Evolutionary conservation across 64 coral and sea anemone genomes (phyloP).

Genomic region (Astreopora myriophthalma): DNA sequence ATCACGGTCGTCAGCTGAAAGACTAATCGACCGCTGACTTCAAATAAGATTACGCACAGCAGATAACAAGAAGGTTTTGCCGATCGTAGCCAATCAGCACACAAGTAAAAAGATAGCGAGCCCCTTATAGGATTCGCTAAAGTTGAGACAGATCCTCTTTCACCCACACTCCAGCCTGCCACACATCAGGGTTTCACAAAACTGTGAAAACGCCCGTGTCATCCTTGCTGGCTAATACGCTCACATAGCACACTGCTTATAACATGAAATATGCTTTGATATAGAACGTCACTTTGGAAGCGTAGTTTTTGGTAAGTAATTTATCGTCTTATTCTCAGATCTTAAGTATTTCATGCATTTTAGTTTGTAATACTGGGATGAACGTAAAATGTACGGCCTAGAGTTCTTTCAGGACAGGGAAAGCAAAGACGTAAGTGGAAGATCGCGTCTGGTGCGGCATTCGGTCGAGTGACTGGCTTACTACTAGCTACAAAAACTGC

Average conservation of each 20-base stretch:
- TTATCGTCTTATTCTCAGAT: too few species aligned
- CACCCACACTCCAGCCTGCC: background rate
- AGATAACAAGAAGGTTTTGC: background rate
- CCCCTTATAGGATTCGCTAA: background rate
- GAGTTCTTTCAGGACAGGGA: too few species aligned
- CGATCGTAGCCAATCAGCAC: background rate
- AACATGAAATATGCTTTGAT: background rate
- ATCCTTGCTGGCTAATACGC: background rate
- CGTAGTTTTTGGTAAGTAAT: background rate
- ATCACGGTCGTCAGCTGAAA: background rate
- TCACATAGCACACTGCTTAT: background rate
- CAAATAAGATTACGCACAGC: background rate
- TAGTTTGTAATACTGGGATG: too few species aligned
- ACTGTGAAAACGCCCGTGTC: background rate
- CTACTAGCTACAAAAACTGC: background rate
- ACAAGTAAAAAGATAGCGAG: background rate
- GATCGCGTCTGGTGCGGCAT: too few species aligned
- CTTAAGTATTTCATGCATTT: too few species aligned
- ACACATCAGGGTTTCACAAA: background rate
- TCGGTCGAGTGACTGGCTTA: too few species aligned
- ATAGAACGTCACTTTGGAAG: too few species aligned
- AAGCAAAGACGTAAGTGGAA: too few species aligned
- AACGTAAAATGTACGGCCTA: too few species aligned
- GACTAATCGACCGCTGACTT: slow-evolving; percentile 2
- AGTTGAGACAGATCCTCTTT: background rate